A percentile compares a stretch with the other conserved stretches of the same genome.
Evolutionary conservation across 2,113 vertebrate genomes (phyloP).

Genomic region (Amphilophus citrinellus): DNA sequence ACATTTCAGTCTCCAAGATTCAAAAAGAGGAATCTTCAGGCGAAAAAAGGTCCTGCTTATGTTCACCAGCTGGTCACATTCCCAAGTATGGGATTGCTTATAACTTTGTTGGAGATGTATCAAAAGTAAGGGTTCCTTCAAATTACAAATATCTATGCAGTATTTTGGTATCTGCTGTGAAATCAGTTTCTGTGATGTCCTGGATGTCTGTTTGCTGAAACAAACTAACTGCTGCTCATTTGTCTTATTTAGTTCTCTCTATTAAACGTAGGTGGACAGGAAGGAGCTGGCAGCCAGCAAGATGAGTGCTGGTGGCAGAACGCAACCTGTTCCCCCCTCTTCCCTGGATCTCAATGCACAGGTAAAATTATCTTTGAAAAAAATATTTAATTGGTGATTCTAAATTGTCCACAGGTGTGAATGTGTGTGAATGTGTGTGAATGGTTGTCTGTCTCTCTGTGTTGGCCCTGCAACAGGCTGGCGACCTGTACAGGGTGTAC

Average conservation of each 20-base stretch:
- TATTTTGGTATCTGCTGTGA: not conserved
- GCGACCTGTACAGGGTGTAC: no score
- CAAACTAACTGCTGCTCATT: conserved; percentile 43
- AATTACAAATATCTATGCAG: not conserved
- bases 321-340: conserved; percentile 91
- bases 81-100: conserved; percentile 86
- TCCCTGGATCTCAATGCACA: conserved; percentile 92
- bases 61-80: conserved; percentile 84
- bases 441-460: no score
- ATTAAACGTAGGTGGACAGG: conserved; percentile 86
- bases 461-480: no score
- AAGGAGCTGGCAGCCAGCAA: conserved; percentile 86
- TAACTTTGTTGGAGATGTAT: conserved; percentile 84
- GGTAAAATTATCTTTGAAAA: conserved; percentile 77
- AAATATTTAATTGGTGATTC: not conserved
- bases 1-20: conserved; percentile 81
- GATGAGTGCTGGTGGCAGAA: conserved; percentile 98
- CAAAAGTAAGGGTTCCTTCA: conserved; percentile 84
- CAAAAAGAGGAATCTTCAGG: conserved; percentile 84
- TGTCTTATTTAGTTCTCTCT: conserved; percentile 84
- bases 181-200: not conserved
- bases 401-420: no score
- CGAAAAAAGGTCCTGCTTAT: conserved; percentile 85
- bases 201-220: conserved; percentile 10
- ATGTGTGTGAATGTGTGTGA: no score